phyloP scores from a whole-genome alignment of 2,113 vertebrate genomes.

The Phylloscopus whistleri region DNA sequence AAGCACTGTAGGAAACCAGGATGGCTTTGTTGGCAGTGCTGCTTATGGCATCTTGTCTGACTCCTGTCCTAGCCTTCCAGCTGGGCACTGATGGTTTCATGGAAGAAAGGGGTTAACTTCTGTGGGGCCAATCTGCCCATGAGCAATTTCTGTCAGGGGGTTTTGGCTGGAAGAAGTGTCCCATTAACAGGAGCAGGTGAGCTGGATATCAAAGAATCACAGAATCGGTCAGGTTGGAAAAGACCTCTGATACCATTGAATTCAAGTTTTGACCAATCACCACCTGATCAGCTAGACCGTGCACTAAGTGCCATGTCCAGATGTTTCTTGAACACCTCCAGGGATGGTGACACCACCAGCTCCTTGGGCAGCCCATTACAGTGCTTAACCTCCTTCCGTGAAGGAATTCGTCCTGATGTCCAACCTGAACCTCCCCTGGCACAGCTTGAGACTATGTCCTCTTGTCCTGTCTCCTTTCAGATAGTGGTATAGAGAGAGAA shows the following conservation, averaged over 20 bases:
- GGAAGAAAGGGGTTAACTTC: not conserved
- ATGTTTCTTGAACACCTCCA: not conserved
- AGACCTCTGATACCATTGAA: not conserved
- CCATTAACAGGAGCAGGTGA: rapidly evolving
- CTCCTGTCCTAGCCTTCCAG: not conserved
- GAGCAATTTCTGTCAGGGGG: not conserved
- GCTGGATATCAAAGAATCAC: not conserved
- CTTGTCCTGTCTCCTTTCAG: not conserved
- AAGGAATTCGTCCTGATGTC: not conserved
- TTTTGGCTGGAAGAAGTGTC: not conserved
- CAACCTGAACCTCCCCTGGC: not conserved
- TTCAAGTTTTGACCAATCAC: not conserved
- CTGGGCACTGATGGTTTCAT: not conserved
- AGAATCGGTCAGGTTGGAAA: not conserved
- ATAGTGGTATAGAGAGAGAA: not conserved
- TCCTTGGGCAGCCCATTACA: not conserved
- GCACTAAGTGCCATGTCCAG: not conserved
- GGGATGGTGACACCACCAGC: not conserved
- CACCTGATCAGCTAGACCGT: not conserved
- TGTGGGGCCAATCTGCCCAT: not conserved
- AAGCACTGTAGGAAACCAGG: not conserved
- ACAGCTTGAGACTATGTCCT: not conserved
- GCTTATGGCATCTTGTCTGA: not conserved
- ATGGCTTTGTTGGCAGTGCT: rapidly evolving
- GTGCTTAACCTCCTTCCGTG: not conserved